These are phyloP conservation scores for Euthynnus affinis DNA, from an alignment of 2,797 vertebrate genomes.

Conservation along the genomic window DNA sequence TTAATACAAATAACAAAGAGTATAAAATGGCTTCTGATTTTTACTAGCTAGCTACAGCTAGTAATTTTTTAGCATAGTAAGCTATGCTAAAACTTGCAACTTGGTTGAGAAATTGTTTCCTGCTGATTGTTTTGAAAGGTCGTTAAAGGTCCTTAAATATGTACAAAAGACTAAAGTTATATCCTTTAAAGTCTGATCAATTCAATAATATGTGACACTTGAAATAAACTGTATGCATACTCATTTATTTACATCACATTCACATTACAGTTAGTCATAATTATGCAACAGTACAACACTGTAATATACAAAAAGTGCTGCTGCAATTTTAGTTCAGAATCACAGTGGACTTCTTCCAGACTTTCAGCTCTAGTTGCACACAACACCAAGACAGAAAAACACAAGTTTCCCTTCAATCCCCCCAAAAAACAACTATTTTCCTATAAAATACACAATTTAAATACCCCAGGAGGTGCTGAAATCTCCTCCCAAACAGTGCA, in stretches of 20 bases:
- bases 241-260: constrained; percentile 78
- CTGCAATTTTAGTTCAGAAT: constrained; percentile 48
- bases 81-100: too few relatives aligned
- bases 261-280: constrained; percentile 64
- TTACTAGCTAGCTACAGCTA: too few relatives aligned
- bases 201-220: constrained; percentile 15
- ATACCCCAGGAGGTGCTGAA: constrained; percentile 48
- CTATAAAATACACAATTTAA: constrained; percentile 59
- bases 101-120: too few relatives aligned
- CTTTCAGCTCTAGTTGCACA: constrained; percentile 48
- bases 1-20: too few relatives aligned
- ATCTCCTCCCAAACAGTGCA: constrained; percentile 62
- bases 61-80: too few relatives aligned
- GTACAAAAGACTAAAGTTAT: too few relatives aligned
- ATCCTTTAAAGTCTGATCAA: too few relatives aligned
- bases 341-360: constrained; percentile 50
- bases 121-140: not conserved
- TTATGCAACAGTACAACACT: constrained; percentile 55
- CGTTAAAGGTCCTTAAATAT: too few relatives aligned
- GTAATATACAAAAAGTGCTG: constrained; percentile 70
- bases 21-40: too few relatives aligned
- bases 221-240: constrained; percentile 36
- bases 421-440: not conserved
- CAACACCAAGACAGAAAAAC: constrained; percentile 55
- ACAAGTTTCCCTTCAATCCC: constrained; percentile 51